Conservation (phyloP, 2,888 invertebrate genomes). For the Hymenopus coronatus region DNA sequence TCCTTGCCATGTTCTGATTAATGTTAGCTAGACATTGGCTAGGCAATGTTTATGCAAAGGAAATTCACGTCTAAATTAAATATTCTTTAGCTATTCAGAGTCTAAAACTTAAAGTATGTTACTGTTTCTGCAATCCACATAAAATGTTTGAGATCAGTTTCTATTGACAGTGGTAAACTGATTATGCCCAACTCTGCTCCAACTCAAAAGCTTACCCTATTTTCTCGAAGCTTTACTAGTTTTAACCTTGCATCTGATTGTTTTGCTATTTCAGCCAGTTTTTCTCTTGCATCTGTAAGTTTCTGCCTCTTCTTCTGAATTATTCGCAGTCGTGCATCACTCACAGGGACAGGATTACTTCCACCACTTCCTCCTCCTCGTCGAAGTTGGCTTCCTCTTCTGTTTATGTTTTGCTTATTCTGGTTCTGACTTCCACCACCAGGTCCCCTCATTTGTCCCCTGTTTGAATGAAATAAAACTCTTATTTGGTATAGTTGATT, state of each 20-base stretch:
- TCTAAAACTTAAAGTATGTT: too few relatives aligned
- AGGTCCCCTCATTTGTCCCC: neutral
- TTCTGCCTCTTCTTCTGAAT: conserved; percentile 73
- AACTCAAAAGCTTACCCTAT: neutral
- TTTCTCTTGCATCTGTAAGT: conserved; percentile 77
- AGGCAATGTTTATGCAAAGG: too few relatives aligned
- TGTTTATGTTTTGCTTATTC: neutral
- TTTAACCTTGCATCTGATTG: conserved; percentile 71
- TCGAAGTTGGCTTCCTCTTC: conserved; percentile 21
- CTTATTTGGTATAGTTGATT: neutral
- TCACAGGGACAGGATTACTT: conserved; percentile 37
- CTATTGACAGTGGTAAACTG: neutral
- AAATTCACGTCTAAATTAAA: too few relatives aligned
- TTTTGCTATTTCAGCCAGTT: conserved; percentile 71
- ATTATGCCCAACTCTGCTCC: neutral
- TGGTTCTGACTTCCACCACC: neutral
- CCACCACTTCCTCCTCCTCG: conserved; percentile 34
- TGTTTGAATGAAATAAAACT: neutral
- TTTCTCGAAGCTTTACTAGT: conserved; percentile 57
- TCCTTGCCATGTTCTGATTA: too few relatives aligned
- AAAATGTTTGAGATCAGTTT: neutral
- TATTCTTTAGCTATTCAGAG: too few relatives aligned
- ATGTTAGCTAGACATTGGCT: too few relatives aligned
- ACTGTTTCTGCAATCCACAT: too few relatives aligned
- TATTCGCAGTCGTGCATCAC: conserved; percentile 75